Evolutionary conservation across 2,113 vertebrate genomes (phyloP).

Genomic region (Erythrocercus mccallii): DNA sequence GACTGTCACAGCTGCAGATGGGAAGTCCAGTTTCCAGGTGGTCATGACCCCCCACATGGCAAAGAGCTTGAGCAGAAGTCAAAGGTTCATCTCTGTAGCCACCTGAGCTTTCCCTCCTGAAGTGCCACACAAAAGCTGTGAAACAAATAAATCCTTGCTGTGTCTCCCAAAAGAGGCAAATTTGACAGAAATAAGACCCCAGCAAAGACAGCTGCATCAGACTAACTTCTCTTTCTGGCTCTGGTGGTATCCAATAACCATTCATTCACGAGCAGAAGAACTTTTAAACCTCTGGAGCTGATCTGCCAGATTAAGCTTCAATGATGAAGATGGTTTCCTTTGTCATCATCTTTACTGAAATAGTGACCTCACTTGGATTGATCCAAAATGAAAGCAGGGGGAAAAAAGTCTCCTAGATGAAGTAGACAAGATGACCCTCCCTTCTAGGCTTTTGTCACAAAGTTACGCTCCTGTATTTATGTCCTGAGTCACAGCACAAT

Average conservation of each 20-base stretch:
- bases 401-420: neutral
- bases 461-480: neutral
- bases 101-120: neutral
- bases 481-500: neutral
- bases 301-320: neutral
- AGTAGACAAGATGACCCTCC: neutral
- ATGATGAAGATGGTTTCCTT: neutral
- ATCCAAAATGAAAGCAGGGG: neutral
- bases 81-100: neutral
- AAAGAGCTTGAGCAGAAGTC: neutral
- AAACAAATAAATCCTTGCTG: neutral
- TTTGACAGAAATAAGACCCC: neutral
- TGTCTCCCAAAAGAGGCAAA: neutral
- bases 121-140: neutral
- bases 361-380: neutral
- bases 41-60: accelerated
- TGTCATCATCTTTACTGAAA: neutral
- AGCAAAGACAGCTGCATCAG: neutral
- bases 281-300: neutral
- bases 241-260: neutral
- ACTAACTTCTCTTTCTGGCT: neutral
- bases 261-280: neutral
- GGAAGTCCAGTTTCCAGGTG: neutral
- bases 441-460: neutral
- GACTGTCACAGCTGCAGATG: neutral